Evolutionary conservation across 2,113 vertebrate species (phyloP).

Genomic region (Arvicanthis niloticus): DNA sequence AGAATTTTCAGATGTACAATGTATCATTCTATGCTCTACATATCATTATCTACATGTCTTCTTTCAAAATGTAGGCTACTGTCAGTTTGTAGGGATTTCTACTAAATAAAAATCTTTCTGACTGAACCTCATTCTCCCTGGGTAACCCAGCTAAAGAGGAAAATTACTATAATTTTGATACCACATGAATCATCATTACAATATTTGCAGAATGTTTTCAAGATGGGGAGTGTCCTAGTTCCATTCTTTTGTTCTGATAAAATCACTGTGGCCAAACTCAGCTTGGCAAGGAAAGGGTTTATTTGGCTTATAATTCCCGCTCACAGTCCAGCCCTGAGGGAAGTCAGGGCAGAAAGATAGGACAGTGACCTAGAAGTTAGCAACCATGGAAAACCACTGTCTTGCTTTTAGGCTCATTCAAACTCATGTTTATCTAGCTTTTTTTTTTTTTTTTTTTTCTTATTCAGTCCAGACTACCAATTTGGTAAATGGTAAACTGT

Average conservation of each 20-base stretch:
- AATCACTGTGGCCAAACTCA: background rate
- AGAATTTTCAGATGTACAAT: background rate
- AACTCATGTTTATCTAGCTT: background rate
- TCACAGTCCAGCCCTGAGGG: background rate
- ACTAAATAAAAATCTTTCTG: background rate
- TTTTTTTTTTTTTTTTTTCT: background rate
- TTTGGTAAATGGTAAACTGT: background rate
- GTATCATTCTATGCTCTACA: background rate
- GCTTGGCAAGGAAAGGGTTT: background rate
- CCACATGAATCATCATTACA: background rate
- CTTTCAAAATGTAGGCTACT: background rate
- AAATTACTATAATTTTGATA: background rate
- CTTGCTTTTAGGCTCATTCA: background rate
- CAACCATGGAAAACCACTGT: background rate
- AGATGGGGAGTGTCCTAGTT: background rate
- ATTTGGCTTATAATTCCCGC: background rate
- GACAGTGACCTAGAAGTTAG: background rate
- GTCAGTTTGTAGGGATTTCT: background rate
- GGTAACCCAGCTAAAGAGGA: background rate
- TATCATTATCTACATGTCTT: background rate
- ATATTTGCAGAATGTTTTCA: conserved; percentile 43
- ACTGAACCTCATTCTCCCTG: background rate
- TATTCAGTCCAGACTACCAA: background rate
- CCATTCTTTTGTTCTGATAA: background rate
- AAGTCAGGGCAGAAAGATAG: background rate